phyloP scores from a whole-genome alignment of 2,797 vertebrate species.

The Clamator glandarius region DNA sequence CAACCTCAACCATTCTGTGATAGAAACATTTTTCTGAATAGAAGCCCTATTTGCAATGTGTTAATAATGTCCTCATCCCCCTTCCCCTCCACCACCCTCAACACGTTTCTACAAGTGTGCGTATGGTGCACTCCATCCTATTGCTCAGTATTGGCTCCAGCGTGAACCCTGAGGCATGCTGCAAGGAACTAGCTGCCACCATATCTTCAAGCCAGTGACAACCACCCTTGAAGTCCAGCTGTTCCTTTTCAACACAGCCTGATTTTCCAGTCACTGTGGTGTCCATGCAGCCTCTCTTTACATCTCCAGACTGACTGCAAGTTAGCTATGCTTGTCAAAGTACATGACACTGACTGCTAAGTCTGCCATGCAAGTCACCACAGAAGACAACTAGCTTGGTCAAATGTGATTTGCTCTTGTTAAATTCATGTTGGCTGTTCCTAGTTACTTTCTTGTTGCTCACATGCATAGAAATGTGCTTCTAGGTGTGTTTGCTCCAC shows the following conservation, averaged over 20 bases:
- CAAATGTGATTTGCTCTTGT: background rate
- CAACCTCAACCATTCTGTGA: background rate
- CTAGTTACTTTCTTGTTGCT: background rate
- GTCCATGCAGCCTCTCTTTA: background rate
- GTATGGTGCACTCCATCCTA: no score
- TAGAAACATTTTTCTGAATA: background rate
- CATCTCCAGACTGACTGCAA: background rate
- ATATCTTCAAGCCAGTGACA: background rate
- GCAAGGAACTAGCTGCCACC: background rate
- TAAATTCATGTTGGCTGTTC: background rate
- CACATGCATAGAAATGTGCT: background rate
- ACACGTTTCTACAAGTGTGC: background rate
- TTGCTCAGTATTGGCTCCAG: background rate
- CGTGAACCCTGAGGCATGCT: background rate
- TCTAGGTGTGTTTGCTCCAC: background rate
- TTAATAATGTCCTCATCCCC: background rate
- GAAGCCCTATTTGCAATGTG: background rate
- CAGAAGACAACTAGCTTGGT: background rate
- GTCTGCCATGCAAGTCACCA: background rate
- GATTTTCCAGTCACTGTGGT: background rate
- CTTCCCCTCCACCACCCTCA: rapidly evolving
- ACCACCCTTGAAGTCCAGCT: background rate
- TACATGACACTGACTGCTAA: no score
- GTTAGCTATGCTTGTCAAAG: background rate
- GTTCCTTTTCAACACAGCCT: background rate